Percentiles rank a stretch among this genome's conserved stretches.
Evolutionary conservation across 2,113 vertebrate genomes (phyloP).

Genomic region (Rhinolophus ferrumequinum): DNA sequence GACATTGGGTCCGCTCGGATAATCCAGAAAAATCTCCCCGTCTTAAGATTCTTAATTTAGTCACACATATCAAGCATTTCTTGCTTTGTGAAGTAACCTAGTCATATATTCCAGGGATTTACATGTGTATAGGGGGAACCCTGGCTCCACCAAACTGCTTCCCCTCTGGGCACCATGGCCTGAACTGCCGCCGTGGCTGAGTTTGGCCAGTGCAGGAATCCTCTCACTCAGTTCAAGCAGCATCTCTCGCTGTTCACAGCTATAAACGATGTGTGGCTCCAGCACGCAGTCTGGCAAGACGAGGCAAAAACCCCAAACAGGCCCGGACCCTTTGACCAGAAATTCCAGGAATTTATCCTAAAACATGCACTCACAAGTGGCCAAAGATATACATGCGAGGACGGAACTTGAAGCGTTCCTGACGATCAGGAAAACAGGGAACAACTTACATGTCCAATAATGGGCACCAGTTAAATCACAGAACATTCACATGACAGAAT

Average conservation of each 20-base stretch:
- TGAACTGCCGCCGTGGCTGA: background rate
- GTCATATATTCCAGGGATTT: background rate
- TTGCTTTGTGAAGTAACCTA: background rate
- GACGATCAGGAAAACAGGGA: background rate
- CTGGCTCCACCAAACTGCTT: background rate
- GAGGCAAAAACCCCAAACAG: background rate
- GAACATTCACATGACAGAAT: background rate
- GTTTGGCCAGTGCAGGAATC: background rate
- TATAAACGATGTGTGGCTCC: background rate
- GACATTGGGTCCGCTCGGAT: background rate
- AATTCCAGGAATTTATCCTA: conserved; percentile 31
- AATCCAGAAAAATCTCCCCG: background rate
- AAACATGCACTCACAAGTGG: conserved; percentile 1
- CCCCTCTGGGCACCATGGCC: background rate
- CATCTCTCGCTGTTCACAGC: background rate
- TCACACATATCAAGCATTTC: background rate
- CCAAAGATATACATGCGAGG: background rate
- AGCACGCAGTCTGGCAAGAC: background rate
- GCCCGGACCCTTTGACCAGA: background rate
- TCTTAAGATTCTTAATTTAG: background rate
- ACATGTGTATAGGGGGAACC: background rate
- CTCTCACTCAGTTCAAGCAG: background rate
- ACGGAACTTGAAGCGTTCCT: background rate
- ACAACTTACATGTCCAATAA: background rate
- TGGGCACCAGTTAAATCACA: background rate